phyloP scores from a whole-genome alignment of 2,797 vertebrate species.

The Enteromius treurensis region DNA sequence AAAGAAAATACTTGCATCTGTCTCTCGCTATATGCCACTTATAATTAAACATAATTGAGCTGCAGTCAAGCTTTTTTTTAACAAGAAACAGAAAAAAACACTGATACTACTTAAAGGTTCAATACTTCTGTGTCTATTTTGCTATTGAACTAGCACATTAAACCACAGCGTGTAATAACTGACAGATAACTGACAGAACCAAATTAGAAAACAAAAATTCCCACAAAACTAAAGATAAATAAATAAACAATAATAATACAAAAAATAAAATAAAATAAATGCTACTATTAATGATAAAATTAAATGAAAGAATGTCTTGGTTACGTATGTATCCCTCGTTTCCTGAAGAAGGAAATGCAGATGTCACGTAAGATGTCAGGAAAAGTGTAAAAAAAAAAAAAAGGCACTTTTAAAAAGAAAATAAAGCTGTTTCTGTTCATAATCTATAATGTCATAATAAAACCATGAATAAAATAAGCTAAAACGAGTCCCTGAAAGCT shows the following conservation, averaged over 20 bases:
- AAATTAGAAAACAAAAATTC: background rate
- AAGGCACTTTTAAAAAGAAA: too few relatives aligned
- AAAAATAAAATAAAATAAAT: too few relatives aligned
- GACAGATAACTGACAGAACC: background rate
- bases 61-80: background rate
- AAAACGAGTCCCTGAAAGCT: background rate
- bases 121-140: background rate
- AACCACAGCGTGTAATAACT: background rate
- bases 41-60: background rate
- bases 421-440: too few relatives aligned
- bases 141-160: slow-evolving; percentile 5
- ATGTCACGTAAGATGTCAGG: too few relatives aligned
- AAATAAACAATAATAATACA: background rate
- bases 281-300: background rate
- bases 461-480: too few relatives aligned
- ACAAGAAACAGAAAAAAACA: background rate
- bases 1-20: background rate
- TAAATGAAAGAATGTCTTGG: background rate
- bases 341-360: too few relatives aligned
- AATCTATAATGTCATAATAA: too few relatives aligned
- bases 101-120: background rate
- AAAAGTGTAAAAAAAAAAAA: too few relatives aligned
- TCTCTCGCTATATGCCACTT: background rate
- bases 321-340: too few relatives aligned
- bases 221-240: background rate